These are phyloP conservation scores for Plebejus melissa DNA, from an alignment of 2,888 invertebrate genomes.

Conservation along the genomic window DNA sequence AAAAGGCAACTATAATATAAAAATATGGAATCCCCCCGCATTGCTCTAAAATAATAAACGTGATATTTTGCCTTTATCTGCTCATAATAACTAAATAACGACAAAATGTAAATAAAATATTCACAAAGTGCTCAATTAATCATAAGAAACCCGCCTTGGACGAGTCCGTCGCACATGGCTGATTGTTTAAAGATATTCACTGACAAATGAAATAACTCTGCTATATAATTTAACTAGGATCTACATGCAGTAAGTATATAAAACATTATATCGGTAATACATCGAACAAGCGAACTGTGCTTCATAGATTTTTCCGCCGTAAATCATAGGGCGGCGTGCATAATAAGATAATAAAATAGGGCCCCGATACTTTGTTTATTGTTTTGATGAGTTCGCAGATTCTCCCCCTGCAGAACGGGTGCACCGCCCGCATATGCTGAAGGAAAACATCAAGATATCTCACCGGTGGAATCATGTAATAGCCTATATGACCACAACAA, in stretches of 20 bases:
- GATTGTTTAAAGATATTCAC: not conserved
- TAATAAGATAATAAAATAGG: conserved; percentile 76
- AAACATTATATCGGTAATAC: conserved; percentile 12
- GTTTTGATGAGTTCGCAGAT: conserved; percentile 77
- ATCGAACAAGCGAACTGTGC: conserved; percentile 22
- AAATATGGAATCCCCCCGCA: too few species aligned
- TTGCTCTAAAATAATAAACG: too few species aligned
- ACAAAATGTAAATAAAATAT: too few species aligned
- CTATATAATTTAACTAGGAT: too few species aligned
- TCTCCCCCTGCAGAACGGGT: conserved; percentile 53
- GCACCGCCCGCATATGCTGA: conserved; percentile 63
- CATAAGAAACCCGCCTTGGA: too few species aligned
- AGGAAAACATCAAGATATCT: conserved; percentile 50
- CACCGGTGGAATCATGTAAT: not conserved
- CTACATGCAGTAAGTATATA: not conserved
- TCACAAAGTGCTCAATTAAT: too few species aligned
- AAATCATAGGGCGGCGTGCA: conserved; percentile 75
- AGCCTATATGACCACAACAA: not conserved
- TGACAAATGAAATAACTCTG: not conserved
- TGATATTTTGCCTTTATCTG: too few species aligned
- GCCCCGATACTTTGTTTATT: conserved; percentile 78
- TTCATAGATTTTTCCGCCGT: conserved; percentile 53
- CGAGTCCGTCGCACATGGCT: too few species aligned
- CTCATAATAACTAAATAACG: too few species aligned
- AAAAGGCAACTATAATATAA: too few species aligned